Percentiles rank a stretch among this genome's conserved stretches.
Conservation (phyloP, 2,888 invertebrate species). For the Ichneumoninae sp. region DNA sequence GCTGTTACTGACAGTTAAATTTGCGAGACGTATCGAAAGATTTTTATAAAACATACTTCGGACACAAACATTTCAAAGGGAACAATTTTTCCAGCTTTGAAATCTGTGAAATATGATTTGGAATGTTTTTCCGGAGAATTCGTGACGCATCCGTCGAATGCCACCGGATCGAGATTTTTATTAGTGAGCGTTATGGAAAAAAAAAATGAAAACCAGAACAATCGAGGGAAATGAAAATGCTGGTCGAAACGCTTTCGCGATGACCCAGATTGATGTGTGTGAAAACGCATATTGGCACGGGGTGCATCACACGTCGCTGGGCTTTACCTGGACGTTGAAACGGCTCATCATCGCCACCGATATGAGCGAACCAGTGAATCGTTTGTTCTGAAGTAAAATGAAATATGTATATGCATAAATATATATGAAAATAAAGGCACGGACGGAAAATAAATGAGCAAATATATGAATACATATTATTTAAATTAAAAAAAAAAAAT, state of each 20-base stretch:
- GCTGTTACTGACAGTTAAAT: too few species aligned
- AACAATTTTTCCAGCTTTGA: background rate
- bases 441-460: constrained; percentile 11
- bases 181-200: constrained; percentile 28
- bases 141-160: background rate
- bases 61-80: background rate
- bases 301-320: background rate
- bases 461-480: background rate
- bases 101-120: background rate
- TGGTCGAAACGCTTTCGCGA: constrained; percentile 11
- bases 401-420: constrained; percentile 67
- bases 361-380: constrained; percentile 83
- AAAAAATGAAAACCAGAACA: constrained; percentile 7
- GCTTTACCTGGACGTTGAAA: constrained; percentile 79
- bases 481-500: background rate
- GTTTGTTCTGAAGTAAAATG: constrained; percentile 79
- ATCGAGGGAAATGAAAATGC: constrained; percentile 23
- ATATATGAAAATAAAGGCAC: background rate
- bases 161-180: constrained; percentile 12
- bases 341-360: constrained; percentile 79
- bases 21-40: background rate
- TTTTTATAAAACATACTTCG: background rate
- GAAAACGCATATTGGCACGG: constrained; percentile 19
- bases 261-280: constrained; percentile 28
- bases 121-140: background rate